Conservation (phyloP, 2,888 invertebrate species). For the Mesorhabditis belari region DNA sequence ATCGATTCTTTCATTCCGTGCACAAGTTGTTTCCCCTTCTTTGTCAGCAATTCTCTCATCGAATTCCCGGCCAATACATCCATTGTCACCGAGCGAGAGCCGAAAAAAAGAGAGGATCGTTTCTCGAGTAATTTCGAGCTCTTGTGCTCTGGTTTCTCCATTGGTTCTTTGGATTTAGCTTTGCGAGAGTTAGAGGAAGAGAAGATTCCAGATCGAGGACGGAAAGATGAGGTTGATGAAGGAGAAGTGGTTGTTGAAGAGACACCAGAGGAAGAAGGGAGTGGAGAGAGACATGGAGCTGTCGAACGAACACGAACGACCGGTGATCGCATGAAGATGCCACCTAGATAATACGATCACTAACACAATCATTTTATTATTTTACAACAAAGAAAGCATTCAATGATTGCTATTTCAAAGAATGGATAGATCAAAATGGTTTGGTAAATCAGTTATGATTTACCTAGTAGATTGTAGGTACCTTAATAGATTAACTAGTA, state of each 20-base stretch:
- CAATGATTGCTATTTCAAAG: too few species aligned
- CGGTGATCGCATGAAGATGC: neutral
- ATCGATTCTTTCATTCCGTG: constrained; percentile 9
- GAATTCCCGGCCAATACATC: neutral
- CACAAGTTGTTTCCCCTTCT: neutral
- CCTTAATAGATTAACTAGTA: too few species aligned
- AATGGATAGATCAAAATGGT: too few species aligned
- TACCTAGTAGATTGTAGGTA: too few species aligned
- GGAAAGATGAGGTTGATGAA: neutral
- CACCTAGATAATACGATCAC: neutral
- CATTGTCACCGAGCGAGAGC: neutral
- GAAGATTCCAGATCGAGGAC: neutral
- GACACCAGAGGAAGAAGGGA: neutral
- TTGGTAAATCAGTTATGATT: too few species aligned
- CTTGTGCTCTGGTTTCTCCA: neutral
- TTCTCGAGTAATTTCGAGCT: neutral
- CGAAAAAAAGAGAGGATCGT: neutral
- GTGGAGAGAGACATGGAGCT: neutral
- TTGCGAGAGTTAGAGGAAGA: neutral
- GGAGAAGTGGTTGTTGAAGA: neutral
- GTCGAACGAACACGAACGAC: neutral
- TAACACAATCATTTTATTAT: too few species aligned
- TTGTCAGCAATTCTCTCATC: neutral
- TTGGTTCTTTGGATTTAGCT: neutral
- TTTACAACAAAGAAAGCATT: too few species aligned